phyloP scores from a whole-genome alignment of 2,888 invertebrate species.

The Thelaira solivaga region DNA sequence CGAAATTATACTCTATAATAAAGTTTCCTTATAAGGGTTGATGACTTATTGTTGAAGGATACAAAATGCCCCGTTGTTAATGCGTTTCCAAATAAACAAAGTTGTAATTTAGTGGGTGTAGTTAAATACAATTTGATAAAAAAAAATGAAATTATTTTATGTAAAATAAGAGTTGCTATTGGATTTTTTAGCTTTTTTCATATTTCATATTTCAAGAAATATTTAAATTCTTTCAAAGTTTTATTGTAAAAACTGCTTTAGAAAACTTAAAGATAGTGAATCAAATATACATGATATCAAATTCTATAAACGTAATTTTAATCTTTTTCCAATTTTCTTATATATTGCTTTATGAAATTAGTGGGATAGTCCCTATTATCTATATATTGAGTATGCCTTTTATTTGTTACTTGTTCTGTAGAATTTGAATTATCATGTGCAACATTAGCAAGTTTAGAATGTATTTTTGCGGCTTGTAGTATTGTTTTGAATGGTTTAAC shows the following conservation, averaged over 20 bases:
- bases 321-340: conserved; percentile 20
- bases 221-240: no score
- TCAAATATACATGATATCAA: neutral
- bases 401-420: neutral
- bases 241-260: neutral
- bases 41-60: no score
- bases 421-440: neutral
- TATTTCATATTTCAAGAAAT: no score
- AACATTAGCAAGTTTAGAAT: neutral
- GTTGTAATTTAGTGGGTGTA: no score
- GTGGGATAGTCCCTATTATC: neutral
- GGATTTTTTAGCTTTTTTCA: no score
- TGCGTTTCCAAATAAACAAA: no score
- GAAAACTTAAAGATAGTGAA: neutral
- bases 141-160: no score
- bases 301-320: neutral
- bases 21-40: neutral
- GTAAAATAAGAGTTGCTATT: no score
- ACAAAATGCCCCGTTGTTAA: no score
- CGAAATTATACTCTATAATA: no score
- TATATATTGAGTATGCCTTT: neutral
- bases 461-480: conserved; percentile 37
- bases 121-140: no score
- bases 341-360: conserved; percentile 24
- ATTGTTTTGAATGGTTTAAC: conserved; percentile 17